phyloP scores from a whole-genome alignment of 2,797 vertebrate genomes.

The Acanthurus lineatus region DNA sequence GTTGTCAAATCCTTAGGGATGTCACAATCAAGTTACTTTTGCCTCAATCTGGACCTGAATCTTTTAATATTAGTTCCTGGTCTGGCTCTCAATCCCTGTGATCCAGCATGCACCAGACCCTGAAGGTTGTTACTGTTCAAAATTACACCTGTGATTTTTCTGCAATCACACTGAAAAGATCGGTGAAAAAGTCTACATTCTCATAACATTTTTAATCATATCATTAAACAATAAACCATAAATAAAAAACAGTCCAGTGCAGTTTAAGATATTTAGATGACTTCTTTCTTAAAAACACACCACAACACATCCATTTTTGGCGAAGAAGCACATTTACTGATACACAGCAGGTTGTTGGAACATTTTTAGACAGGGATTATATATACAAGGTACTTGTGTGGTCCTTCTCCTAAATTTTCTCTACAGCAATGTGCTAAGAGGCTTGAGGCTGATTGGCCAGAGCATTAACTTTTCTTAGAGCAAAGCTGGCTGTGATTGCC shows the following conservation, averaged over 20 bases:
- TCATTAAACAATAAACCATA: too few species aligned
- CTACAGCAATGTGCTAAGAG: neutral
- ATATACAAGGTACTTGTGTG: slow-evolving; percentile 6
- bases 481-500: slow-evolving; percentile 24
- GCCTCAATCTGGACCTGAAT: too few species aligned
- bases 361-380: neutral
- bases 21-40: too few species aligned
- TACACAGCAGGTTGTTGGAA: neutral
- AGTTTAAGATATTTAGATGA: too few species aligned
- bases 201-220: neutral
- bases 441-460: slow-evolving; percentile 23
- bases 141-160: neutral
- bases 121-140: neutral
- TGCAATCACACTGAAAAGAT: neutral
- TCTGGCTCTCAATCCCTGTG: neutral
- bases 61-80: too few species aligned
- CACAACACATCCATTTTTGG: neutral
- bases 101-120: neutral
- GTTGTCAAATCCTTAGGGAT: too few species aligned
- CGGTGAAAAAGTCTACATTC: neutral
- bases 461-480: neutral
- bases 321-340: slow-evolving; percentile 12
- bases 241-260: too few species aligned
- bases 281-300: neutral
- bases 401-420: neutral